Percentiles rank a stretch among this genome's conserved stretches.
These are phyloP conservation scores for Cabera pusaria DNA, from an alignment of 2,888 invertebrate species.

Conservation along the genomic window DNA sequence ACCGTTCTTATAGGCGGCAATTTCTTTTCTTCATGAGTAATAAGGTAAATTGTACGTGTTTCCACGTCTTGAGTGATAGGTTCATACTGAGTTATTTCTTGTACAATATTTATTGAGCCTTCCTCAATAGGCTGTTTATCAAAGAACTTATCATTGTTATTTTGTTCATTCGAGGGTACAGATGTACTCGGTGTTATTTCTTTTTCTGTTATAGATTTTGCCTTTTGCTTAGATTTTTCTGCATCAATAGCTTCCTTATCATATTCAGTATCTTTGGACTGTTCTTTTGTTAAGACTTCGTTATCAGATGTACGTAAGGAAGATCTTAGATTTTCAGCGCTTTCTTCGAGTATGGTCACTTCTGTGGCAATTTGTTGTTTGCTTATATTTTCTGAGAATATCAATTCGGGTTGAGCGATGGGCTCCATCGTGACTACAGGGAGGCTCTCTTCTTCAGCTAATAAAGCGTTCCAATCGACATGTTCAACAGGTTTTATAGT, in stretches of 20 bases:
- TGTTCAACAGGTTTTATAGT: constrained; percentile 55
- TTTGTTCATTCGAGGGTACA: constrained; percentile 56
- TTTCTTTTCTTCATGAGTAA: constrained; percentile 88
- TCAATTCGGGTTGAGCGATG: constrained; percentile 38
- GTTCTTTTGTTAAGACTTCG: constrained; percentile 1
- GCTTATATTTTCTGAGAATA: constrained; percentile 27
- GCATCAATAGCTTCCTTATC: no score
- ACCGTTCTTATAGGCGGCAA: constrained; percentile 84
- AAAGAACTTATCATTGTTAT: constrained; percentile 69
- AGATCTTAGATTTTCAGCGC: constrained; percentile 34
- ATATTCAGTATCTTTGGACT: no score
- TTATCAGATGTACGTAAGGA: constrained; percentile 14
- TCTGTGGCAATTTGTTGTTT: constrained; percentile 61
- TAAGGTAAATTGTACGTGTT: constrained; percentile 84
- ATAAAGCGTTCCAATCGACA: constrained; percentile 71
- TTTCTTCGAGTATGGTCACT: constrained; percentile 65
- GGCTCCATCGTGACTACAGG: constrained; percentile 46
- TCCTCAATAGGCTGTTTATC: constrained; percentile 49
- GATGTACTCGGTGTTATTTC: constrained; percentile 27
- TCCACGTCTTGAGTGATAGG: constrained; percentile 54
- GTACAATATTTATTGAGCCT: constrained; percentile 52
- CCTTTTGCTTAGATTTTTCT: no score
- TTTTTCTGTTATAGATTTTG: constrained; percentile 14
- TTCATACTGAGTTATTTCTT: constrained; percentile 58
- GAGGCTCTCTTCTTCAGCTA: constrained; percentile 65